Base-by-base conservation (phyloP, 2,888 invertebrate species). In the Macrosiphum euphorbiae region DNA sequence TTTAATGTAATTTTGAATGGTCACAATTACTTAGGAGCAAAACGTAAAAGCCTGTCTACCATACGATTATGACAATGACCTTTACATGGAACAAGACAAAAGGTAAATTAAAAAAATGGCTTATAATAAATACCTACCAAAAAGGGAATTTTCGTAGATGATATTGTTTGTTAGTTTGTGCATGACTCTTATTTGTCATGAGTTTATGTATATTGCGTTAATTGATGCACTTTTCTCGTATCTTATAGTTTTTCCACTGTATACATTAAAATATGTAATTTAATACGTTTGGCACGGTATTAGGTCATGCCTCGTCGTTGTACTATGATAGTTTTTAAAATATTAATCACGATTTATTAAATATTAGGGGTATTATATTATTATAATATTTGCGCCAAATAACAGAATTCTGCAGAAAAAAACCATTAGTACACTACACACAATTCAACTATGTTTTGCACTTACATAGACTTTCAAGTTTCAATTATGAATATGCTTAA, bases 41-140 rank as follows among this genome's bases (percentile, higher is more conserved):
- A 96, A 96, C 95, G 96, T 96, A 8, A 95, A 95, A 94, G 96
- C 96, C 44, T 96, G 96, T 95, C 95, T 96, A n/a, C 96, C 96
- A n/a, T 95, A 95, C 89, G 95, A 95, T 28, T 96, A 96, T 95
- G 95, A 96, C 50, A 95, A 95, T 20, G 95, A 95, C 10, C 95
- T 96, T 91, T 96, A 96, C 94, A 95, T 95, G 41, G 95, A 95
- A n/a, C 96, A 96, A 95, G 96, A 96, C 95, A 95, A 95, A 78
- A 95, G 96, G 96, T 95, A 95, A 95, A 95, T 95, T 92, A 28
- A 55, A 61, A 58, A 92, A 87, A 87, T 20, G 11, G 47, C 4
- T 44, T 16, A 16, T 52, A 52, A 16, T 52, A 52, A n/a, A 20
- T 67, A 35, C 67, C 24, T 78, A 35, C 35, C 35, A 20, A 78